phyloP scores from a whole-genome alignment of 2,113 vertebrate genomes.

The Ictidomys tridecemlineatus region DNA sequence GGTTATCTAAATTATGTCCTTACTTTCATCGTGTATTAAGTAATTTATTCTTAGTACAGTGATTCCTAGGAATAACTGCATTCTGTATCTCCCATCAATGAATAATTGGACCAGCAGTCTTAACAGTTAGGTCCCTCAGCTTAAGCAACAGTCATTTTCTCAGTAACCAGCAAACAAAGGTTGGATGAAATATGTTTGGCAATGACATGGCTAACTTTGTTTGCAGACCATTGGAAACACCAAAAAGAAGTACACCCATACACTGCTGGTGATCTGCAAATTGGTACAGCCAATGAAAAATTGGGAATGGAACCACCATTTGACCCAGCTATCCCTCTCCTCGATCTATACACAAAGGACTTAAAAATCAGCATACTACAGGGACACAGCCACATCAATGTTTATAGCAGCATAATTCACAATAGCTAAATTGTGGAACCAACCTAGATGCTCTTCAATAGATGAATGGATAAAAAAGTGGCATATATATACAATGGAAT shows the following conservation, averaged over 20 bases:
- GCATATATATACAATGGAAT: too few species aligned
- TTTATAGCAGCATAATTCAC: too few species aligned
- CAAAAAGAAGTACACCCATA: neutral
- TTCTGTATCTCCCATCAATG: neutral
- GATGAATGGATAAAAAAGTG: too few species aligned
- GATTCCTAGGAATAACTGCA: neutral
- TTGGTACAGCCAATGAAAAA: too few species aligned
- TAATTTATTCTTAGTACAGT: neutral
- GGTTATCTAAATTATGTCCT: neutral
- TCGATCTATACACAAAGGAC: too few species aligned
- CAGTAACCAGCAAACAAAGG: neutral
- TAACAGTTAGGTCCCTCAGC: neutral
- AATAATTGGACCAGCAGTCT: neutral
- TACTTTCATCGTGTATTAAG: slow-evolving; percentile 5
- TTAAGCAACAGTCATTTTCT: neutral
- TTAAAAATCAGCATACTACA: too few species aligned
- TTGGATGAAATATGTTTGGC: neutral
- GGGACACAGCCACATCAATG: too few species aligned
- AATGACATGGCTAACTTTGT: neutral
- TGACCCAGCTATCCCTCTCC: too few species aligned
- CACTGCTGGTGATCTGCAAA: too few species aligned
- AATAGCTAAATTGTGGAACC: too few species aligned
- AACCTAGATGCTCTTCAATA: too few species aligned
- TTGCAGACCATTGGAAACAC: neutral
- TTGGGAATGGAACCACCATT: too few species aligned